A percentile compares a stretch with the other conserved stretches of the same genome.
Evolutionary conservation across 2,888 invertebrate genomes (phyloP).

Genomic region (Linnaemya vulpina): DNA sequence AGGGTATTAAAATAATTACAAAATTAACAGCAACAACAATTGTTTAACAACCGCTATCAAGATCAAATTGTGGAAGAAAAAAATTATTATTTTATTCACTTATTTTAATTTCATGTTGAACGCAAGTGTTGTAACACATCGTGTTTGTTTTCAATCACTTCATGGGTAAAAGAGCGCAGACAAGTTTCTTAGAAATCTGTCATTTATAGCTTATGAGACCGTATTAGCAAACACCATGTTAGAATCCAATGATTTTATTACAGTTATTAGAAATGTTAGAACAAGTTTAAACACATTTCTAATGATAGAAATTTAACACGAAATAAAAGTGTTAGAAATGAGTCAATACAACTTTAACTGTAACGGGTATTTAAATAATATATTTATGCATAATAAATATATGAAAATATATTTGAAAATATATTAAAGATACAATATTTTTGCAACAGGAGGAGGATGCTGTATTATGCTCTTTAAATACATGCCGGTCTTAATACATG

Average conservation of each 20-base stretch:
- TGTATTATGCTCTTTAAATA: too few relatives aligned
- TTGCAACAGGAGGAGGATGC: too few relatives aligned
- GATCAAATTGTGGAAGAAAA: conserved; percentile 49
- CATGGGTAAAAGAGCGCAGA: conserved; percentile 21
- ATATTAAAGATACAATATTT: neutral
- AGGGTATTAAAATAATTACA: conserved; percentile 33
- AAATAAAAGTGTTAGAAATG: neutral
- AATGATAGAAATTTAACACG: conserved; percentile 8
- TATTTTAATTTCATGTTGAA: conserved; percentile 29
- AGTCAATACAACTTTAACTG: neutral
- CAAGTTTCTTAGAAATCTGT: conserved; percentile 49
- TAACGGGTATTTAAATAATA: neutral
- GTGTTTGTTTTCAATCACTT: conserved; percentile 28
- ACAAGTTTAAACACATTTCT: neutral
- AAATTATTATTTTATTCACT: neutral
- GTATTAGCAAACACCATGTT: neutral
- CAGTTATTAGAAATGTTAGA: conserved; percentile 32
- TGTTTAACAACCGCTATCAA: conserved; percentile 66
- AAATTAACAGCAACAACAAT: conserved; percentile 54
- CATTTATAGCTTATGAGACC: conserved; percentile 31
- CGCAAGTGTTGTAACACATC: conserved; percentile 60
- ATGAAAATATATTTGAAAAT: neutral
- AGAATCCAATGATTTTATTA: conserved; percentile 61
- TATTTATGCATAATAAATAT: neutral
- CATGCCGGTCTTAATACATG: too few relatives aligned